A percentile compares a stretch with the other conserved stretches of the same genome.
Evolutionary conservation across 2,113 vertebrate species (phyloP).

Genomic region (Pica pica): DNA sequence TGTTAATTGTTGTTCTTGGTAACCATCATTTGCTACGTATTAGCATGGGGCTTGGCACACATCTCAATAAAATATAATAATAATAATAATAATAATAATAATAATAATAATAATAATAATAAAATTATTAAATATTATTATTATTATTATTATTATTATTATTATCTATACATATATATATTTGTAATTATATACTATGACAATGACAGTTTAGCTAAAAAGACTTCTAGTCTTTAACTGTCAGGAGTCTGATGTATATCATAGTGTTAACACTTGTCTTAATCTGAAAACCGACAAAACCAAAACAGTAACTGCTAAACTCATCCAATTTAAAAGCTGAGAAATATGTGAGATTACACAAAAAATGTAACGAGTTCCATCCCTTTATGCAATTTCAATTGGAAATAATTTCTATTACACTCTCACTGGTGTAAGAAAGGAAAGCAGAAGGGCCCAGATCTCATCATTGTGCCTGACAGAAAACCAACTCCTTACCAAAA

Average conservation of each 20-base stretch:
- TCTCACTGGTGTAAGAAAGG: background rate
- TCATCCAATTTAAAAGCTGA: background rate
- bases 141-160: too few species aligned
- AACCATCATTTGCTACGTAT: background rate
- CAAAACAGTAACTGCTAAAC: background rate
- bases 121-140: too few species aligned
- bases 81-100: background rate
- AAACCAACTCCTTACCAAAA: background rate
- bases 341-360: background rate
- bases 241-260: background rate
- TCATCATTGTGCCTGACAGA: background rate
- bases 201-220: background rate
- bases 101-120: too few species aligned
- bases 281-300: background rate
- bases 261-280: background rate
- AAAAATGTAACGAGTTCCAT: background rate
- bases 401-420: background rate
- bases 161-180: background rate
- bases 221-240: background rate
- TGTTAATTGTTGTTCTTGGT: background rate
- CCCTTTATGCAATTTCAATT: background rate
- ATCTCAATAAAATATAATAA: background rate
- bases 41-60: background rate
- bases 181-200: background rate
- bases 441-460: background rate